A percentile compares a stretch with the other conserved stretches of the same genome.
phyloP scores from a whole-genome alignment of 1,140 invertebrate genomes.

The Ceratina calcarata region DNA sequence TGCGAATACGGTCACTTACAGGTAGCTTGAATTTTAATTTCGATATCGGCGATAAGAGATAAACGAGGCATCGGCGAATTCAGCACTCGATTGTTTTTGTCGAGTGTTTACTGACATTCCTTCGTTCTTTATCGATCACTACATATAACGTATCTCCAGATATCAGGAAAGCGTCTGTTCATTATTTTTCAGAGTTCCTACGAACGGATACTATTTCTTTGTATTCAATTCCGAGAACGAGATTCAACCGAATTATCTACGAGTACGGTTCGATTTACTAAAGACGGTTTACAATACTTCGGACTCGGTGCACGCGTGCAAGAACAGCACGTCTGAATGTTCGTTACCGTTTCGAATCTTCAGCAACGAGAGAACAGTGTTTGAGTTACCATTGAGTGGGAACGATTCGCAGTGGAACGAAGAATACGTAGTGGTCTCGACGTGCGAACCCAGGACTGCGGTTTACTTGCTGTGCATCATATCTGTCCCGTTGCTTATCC shows the following conservation, averaged over 20 bases:
- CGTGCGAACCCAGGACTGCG: conserved; percentile 86
- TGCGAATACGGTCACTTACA: conserved; percentile 84
- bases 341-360: conserved; percentile 85
- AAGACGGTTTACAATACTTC: conserved; percentile 86
- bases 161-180: too few species aligned
- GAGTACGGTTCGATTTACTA: conserved; percentile 85
- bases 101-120: not conserved
- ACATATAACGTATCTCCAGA: too few species aligned
- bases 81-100: too few species aligned
- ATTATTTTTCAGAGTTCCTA: conserved; percentile 81
- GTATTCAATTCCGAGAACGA: conserved; percentile 92
- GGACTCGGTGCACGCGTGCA: conserved; percentile 81
- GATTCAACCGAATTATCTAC: conserved; percentile 85
- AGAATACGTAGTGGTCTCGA: conserved; percentile 86
- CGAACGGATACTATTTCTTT: conserved; percentile 90
- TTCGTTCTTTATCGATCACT: too few species aligned
- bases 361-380: conserved; percentile 84
- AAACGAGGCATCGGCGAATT: not conserved
- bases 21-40: conserved; percentile 71
- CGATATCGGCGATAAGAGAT: not conserved
- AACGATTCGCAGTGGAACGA: conserved; percentile 87
- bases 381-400: conserved; percentile 83
- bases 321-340: conserved; percentile 84
- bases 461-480: conserved; percentile 87
- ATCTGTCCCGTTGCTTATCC: conserved; percentile 85